phyloP scores from a whole-genome alignment of 2,797 vertebrate species.

The Epinephelus awoara region DNA sequence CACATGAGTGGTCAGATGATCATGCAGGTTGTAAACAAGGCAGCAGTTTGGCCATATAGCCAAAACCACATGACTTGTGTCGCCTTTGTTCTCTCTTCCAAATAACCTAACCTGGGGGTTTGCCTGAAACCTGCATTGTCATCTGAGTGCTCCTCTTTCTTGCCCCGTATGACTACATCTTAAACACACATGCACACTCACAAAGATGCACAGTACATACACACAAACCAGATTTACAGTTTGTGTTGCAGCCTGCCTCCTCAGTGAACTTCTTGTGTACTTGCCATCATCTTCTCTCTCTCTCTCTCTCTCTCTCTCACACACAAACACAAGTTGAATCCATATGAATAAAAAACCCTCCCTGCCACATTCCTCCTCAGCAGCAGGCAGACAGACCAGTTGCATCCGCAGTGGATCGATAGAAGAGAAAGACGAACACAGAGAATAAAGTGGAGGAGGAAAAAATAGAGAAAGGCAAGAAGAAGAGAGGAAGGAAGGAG shows the following conservation, averaged over 20 bases:
- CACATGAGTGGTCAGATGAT: neutral
- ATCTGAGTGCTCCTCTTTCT: neutral
- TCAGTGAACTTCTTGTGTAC: conserved; percentile 29
- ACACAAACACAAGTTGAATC: conserved; percentile 53
- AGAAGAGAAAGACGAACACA: conserved; percentile 41
- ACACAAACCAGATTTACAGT: conserved; percentile 35
- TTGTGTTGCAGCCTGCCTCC: conserved; percentile 26
- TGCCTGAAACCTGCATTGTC: neutral
- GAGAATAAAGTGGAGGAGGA: conserved; percentile 28
- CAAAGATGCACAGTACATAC: conserved; percentile 15
- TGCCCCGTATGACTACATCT: neutral
- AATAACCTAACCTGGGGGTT: neutral
- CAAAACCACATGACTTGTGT: too few species aligned
- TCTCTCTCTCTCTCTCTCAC: too few species aligned
- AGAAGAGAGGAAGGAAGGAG: conserved; percentile 3
- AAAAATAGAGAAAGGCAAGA: conserved; percentile 36
- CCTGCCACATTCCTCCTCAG: conserved; percentile 46
- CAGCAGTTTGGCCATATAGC: too few species aligned
- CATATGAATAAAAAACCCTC: conserved; percentile 45
- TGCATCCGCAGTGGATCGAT: conserved; percentile 64
- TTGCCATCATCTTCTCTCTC: too few species aligned
- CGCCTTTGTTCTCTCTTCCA: neutral
- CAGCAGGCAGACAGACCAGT: conserved; percentile 51
- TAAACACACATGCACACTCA: neutral
- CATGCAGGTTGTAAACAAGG: neutral